Evolutionary conservation across 2,113 vertebrate genomes (phyloP).

Genomic region (Amphiprion ocellaris): DNA sequence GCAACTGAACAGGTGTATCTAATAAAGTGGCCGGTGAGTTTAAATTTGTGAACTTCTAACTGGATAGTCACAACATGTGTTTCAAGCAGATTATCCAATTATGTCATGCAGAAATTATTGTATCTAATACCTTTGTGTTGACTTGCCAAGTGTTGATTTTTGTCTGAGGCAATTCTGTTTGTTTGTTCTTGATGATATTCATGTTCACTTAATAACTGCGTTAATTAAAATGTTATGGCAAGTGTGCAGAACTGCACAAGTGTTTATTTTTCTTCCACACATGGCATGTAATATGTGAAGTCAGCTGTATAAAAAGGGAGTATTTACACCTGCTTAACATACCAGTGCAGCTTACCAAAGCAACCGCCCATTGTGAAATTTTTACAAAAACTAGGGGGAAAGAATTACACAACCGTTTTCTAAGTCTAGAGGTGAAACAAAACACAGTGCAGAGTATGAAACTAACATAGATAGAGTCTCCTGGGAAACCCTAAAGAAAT

Average conservation of each 20-base stretch:
- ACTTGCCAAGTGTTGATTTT: not conserved
- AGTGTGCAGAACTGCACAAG: not conserved
- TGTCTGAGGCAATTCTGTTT: not conserved
- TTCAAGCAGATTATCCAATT: too few relatives aligned
- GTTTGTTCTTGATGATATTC: not conserved
- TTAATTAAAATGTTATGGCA: not conserved
- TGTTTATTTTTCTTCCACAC: not conserved
- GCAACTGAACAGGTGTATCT: too few relatives aligned
- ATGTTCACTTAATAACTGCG: not conserved
- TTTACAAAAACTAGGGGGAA: not conserved
- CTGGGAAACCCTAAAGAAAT: not conserved
- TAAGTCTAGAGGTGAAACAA: constrained; percentile 9
- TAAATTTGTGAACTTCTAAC: too few relatives aligned
- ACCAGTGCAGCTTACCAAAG: constrained; percentile 17
- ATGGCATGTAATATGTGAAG: not conserved
- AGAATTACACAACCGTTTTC: constrained; percentile 10
- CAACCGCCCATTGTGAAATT: constrained; percentile 5
- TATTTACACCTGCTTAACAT: constrained; percentile 20
- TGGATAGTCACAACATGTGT: too few relatives aligned
- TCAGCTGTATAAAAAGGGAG: not conserved
- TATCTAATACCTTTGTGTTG: too few relatives aligned
- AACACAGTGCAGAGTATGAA: not conserved
- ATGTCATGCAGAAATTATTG: too few relatives aligned
- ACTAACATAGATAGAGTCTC: not conserved
- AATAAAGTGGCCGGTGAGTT: too few relatives aligned